Percentiles rank a stretch among this genome's conserved stretches.
These are phyloP conservation scores for Tetragnatha montana DNA, from an alignment of 2,888 invertebrate genomes.

Conservation along the genomic window DNA sequence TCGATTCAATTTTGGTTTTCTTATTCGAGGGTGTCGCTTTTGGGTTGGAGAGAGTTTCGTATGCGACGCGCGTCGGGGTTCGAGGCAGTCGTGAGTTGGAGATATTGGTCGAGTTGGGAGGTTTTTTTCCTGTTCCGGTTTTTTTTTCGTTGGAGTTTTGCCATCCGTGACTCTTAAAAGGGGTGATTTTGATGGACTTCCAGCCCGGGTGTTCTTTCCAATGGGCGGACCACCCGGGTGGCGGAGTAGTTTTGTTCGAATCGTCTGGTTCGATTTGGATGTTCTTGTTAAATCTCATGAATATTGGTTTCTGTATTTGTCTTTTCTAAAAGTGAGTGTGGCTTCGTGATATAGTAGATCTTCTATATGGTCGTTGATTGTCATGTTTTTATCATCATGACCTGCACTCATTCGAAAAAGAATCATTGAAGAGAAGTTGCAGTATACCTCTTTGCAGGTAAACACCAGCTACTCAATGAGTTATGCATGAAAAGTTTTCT, in stretches of 20 bases:
- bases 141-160: background rate
- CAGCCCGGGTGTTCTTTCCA: background rate
- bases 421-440: too few relatives aligned
- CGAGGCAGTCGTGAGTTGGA: slow-evolving; percentile 8
- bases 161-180: background rate
- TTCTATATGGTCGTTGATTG: too few relatives aligned
- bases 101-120: background rate
- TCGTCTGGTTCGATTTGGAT: too few relatives aligned
- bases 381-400: too few relatives aligned
- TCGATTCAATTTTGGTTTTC: slow-evolving; percentile 63
- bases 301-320: background rate
- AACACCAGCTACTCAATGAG: too few relatives aligned
- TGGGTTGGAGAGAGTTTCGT: slow-evolving; percentile 12
- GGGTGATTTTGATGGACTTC: background rate
- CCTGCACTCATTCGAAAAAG: too few relatives aligned
- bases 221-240: background rate
- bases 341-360: too few relatives aligned
- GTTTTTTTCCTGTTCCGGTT: background rate
- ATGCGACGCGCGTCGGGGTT: slow-evolving; percentile 19
- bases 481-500: too few relatives aligned
- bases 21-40: slow-evolving; percentile 18
- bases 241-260: background rate
- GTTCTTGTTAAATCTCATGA: background rate
- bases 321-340: background rate
- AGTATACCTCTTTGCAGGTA: too few relatives aligned